These are phyloP conservation scores for Oncorhynchus tshawytscha DNA, from an alignment of 2,113 vertebrate species.

Conservation along the genomic window DNA sequence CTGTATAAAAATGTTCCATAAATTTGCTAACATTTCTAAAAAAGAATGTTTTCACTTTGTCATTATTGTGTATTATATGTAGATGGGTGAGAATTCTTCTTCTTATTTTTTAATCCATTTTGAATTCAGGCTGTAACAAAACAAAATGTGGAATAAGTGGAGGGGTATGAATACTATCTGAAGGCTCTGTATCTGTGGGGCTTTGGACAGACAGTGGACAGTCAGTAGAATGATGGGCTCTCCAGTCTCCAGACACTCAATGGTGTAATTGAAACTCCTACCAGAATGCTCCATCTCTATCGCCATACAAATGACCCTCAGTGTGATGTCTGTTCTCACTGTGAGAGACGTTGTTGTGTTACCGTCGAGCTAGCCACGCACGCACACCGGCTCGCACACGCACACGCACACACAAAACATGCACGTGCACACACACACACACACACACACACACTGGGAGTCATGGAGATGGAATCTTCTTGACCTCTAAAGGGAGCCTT, in stretches of 20 bases:
- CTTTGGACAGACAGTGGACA: constrained; percentile 2
- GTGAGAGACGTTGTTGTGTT: background rate
- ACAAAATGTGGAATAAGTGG: too few species aligned
- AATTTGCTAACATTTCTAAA: too few species aligned
- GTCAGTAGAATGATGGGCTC: constrained; percentile 43
- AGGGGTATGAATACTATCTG: too few species aligned
- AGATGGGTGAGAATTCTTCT: too few species aligned
- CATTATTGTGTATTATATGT: background rate
- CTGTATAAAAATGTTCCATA: too few species aligned
- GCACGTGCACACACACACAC: constrained; percentile 15
- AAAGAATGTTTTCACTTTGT: background rate
- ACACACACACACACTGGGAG: constrained; percentile 23
- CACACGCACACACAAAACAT: constrained; percentile 10
- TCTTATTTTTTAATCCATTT: too few species aligned
- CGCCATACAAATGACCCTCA: constrained; percentile 25
- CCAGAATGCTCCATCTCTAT: constrained; percentile 21
- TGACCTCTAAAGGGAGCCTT: constrained; percentile 56
- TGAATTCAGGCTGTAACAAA: too few species aligned
- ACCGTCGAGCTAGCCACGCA: background rate
- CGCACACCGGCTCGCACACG: background rate
- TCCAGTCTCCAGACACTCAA: constrained; percentile 56
- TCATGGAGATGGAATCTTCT: constrained; percentile 44
- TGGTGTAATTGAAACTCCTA: constrained; percentile 53
- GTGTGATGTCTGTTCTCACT: constrained; percentile 8
- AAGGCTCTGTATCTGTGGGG: background rate